A percentile compares a stretch with the other conserved stretches of the same genome.
phyloP scores from a whole-genome alignment of 2,113 vertebrate genomes.

The Xenus cinereus region DNA sequence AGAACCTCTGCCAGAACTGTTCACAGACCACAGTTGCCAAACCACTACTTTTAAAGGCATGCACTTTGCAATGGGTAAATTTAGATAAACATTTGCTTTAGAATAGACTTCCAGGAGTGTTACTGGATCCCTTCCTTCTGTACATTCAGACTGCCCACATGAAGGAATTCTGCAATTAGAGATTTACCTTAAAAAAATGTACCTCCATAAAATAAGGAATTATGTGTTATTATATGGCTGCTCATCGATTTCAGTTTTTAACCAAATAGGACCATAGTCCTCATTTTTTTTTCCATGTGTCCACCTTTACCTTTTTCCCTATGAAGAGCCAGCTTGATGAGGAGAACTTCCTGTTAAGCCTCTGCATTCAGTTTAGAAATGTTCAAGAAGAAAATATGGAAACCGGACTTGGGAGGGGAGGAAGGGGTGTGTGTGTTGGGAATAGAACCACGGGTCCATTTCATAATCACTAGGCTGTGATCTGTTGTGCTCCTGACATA shows the following conservation, averaged over 20 bases:
- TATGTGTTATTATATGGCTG: not conserved
- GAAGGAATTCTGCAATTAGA: not conserved
- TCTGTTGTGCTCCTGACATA: conserved; percentile 32
- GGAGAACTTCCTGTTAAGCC: not conserved
- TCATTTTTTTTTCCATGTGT: not conserved
- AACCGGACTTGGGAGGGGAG: not conserved
- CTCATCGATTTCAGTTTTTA: not conserved
- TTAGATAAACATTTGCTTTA: not conserved
- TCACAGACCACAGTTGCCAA: not conserved
- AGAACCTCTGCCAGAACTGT: not conserved
- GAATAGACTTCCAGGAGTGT: not conserved
- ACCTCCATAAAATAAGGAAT: not conserved
- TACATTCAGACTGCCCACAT: rapidly evolving
- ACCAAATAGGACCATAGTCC: not conserved
- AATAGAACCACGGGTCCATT: not conserved
- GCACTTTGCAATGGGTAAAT: not conserved
- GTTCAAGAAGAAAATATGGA: not conserved
- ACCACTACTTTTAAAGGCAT: not conserved
- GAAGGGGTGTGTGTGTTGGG: not conserved
- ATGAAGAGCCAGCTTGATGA: not conserved
- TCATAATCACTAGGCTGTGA: not conserved
- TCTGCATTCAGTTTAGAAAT: not conserved
- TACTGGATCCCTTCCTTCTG: not conserved
- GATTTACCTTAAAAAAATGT: not conserved
- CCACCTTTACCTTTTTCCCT: not conserved